Evolutionary conservation across 2,888 invertebrate genomes (phyloP).

Genomic region (Taenaris catops): DNA sequence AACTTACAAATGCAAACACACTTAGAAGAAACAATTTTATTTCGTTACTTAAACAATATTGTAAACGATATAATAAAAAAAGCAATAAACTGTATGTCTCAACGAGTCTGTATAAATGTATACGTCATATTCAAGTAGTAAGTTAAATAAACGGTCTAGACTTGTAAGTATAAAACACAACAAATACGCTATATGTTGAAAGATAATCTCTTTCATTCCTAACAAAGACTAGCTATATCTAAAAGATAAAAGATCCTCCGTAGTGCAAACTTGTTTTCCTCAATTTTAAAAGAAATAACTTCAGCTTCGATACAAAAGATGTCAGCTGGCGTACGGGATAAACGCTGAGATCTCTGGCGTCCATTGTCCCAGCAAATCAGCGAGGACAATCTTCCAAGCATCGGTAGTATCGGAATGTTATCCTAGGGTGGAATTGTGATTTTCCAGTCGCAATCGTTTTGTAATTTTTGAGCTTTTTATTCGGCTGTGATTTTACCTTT

Average conservation of each 20-base stretch:
- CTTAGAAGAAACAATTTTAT: neutral
- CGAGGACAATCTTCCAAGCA: constrained; percentile 53
- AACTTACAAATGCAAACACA: no score
- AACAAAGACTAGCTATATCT: constrained; percentile 10
- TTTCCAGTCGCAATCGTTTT: constrained; percentile 38
- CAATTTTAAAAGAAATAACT: constrained; percentile 26
- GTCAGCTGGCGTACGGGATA: constrained; percentile 46
- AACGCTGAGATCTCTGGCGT: constrained; percentile 41
- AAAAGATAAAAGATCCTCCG: constrained; percentile 14
- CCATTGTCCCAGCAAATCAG: constrained; percentile 59
- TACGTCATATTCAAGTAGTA: no score
- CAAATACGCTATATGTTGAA: constrained; percentile 8
- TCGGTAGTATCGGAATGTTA: constrained; percentile 42
- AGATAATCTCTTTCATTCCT: constrained; percentile 7
- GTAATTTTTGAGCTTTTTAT: no score
- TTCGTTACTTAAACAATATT: neutral
- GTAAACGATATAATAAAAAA: neutral
- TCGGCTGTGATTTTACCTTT: no score
- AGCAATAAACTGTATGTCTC: no score
- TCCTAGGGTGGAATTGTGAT: constrained; percentile 3
- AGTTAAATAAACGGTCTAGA: neutral
- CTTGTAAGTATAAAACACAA: neutral
- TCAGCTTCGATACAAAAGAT: constrained; percentile 42
- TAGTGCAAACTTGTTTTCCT: constrained; percentile 15
- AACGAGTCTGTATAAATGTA: no score